A percentile compares a stretch with the other conserved stretches of the same genome.
phyloP scores from a whole-genome alignment of 2,113 vertebrate species.

The Macquaria australasica region DNA sequence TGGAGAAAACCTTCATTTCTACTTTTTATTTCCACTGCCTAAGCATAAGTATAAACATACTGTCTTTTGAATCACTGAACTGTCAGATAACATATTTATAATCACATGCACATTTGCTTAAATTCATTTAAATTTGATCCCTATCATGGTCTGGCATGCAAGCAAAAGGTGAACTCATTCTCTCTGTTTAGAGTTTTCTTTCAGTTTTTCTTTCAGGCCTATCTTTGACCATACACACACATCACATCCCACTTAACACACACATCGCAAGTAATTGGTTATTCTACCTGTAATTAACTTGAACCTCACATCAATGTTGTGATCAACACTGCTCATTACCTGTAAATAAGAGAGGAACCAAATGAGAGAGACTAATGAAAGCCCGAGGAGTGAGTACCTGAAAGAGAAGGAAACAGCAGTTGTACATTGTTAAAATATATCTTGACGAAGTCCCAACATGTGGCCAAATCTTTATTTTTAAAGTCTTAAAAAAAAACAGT shows the following conservation, averaged over 20 bases:
- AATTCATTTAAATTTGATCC: constrained; percentile 4
- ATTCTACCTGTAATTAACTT: constrained; percentile 72
- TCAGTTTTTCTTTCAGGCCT: neutral
- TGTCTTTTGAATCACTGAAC: neutral
- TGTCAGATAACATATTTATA: neutral
- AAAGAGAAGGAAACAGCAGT: constrained; percentile 15
- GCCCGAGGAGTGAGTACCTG: neutral
- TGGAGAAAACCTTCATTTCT: neutral
- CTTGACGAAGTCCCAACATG: neutral
- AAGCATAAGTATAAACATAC: neutral
- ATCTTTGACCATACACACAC: neutral
- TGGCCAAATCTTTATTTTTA: neutral
- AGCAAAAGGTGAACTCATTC: constrained; percentile 12
- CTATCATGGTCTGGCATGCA: neutral
- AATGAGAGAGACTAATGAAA: constrained; percentile 34
- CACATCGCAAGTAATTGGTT: constrained; percentile 60
- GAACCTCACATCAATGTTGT: constrained; percentile 59
- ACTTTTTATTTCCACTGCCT: neutral
- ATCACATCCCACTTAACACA: constrained; percentile 24
- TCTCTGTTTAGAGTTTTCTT: constrained; percentile 1
- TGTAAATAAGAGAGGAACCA: constrained; percentile 35
- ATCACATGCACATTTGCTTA: neutral
- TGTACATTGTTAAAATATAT: neutral
- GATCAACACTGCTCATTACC: constrained; percentile 72
- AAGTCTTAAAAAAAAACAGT: neutral